These are phyloP conservation scores for Chrysotoxum bicinctum DNA, from an alignment of 2,888 invertebrate species.

Conservation along the genomic window DNA sequence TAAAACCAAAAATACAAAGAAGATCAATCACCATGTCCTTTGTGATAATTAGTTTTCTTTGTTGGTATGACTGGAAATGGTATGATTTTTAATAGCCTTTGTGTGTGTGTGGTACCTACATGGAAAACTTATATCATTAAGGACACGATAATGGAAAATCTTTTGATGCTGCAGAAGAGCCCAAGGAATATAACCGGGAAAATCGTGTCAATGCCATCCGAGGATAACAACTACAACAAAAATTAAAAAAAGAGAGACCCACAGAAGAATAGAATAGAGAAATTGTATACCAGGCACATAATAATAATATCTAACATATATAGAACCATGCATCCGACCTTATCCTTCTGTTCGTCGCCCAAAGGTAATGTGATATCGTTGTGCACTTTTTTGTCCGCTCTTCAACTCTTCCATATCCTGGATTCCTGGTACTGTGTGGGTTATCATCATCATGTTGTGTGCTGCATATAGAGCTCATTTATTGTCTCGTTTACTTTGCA, in stretches of 20 bases:
- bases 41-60: background rate
- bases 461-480: slow-evolving; percentile 68
- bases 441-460: slow-evolving; percentile 45
- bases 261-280: slow-evolving; percentile 33
- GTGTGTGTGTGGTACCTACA: background rate
- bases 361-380: slow-evolving; percentile 69
- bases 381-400: slow-evolving; percentile 38
- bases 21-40: background rate
- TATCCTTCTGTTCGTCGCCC: slow-evolving; percentile 61
- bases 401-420: slow-evolving; percentile 27
- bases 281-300: slow-evolving; percentile 25
- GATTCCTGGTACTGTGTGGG: slow-evolving; percentile 1
- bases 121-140: slow-evolving; percentile 57
- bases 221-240: slow-evolving; percentile 31
- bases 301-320: slow-evolving; percentile 10
- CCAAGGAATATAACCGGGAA: slow-evolving; percentile 21
- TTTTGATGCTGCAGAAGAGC: slow-evolving; percentile 26
- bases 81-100: background rate
- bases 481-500: slow-evolving; percentile 69
- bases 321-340: slow-evolving; percentile 53
- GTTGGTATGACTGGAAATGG: background rate
- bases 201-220: slow-evolving; percentile 65
- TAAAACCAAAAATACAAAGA: background rate
- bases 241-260: background rate
- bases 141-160: slow-evolving; percentile 63